Evolutionary conservation across 1,140 invertebrate genomes (phyloP).

Genomic region (Sinella curviseta): DNA sequence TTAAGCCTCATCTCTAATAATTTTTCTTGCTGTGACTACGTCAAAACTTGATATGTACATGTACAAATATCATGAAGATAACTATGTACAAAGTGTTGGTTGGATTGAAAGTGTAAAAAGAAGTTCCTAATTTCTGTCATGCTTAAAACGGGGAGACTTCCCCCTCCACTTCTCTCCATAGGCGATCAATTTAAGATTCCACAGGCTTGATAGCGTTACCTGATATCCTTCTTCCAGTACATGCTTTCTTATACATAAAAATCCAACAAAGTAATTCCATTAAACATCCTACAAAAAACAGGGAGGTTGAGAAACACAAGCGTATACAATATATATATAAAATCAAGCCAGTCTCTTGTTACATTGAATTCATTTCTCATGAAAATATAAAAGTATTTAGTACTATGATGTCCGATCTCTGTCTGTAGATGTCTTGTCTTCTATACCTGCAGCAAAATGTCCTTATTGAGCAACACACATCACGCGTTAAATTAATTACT

Average conservation of each 20-base stretch:
- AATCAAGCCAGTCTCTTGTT: too few species aligned
- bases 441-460: conserved; percentile 75
- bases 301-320: not conserved
- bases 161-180: conserved; percentile 74
- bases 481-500: not conserved
- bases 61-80: too few species aligned
- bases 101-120: too few species aligned
- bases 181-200: conserved; percentile 79
- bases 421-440: conserved; percentile 55
- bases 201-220: conserved; percentile 74
- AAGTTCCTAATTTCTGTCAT: too few species aligned
- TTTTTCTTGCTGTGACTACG: too few species aligned
- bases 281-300: not conserved
- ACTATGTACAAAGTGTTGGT: too few species aligned
- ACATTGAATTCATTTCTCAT: too few species aligned
- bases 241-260: conserved; percentile 48
- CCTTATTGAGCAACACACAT: conserved; percentile 56
- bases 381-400: not conserved
- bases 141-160: too few species aligned
- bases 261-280: conserved; percentile 19
- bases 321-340: too few species aligned
- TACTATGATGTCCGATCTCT: not conserved
- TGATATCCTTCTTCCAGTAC: conserved; percentile 60
- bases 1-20: too few species aligned
- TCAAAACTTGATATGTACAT: too few species aligned